Evolutionary conservation across 2,113 vertebrate species (phyloP).

Genomic region (Nycticorax nycticorax): DNA sequence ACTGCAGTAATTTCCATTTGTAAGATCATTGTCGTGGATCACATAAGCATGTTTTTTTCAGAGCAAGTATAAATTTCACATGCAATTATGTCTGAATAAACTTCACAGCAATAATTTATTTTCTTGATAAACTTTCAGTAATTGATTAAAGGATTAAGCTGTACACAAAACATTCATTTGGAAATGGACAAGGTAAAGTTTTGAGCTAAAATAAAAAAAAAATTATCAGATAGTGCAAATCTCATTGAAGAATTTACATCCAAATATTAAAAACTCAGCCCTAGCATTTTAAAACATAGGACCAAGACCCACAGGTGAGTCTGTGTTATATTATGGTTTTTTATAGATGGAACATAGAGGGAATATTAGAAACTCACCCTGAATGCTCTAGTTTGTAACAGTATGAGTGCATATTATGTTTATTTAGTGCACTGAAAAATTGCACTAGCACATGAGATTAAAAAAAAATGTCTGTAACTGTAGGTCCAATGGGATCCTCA

Average conservation of each 20-base stretch:
- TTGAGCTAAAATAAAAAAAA: neutral
- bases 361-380: neutral
- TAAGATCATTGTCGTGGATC: neutral
- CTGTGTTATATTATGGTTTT: neutral
- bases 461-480: neutral
- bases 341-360: neutral
- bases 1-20: neutral
- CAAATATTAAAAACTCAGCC: neutral
- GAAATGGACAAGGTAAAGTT: neutral
- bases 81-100: neutral
- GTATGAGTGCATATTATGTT: neutral
- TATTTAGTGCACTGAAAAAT: neutral
- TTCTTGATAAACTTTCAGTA: neutral
- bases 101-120: neutral
- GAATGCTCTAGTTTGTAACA: neutral
- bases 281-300: neutral
- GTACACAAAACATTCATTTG: neutral
- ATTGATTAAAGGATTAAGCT: neutral
- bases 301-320: neutral
- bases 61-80: neutral
- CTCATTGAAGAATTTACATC: neutral
- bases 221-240: neutral
- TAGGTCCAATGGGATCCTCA: neutral
- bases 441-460: neutral
- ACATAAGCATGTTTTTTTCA: neutral